phyloP scores from a whole-genome alignment of 2,888 invertebrate species.

The Leptinotarsa tumamoca region DNA sequence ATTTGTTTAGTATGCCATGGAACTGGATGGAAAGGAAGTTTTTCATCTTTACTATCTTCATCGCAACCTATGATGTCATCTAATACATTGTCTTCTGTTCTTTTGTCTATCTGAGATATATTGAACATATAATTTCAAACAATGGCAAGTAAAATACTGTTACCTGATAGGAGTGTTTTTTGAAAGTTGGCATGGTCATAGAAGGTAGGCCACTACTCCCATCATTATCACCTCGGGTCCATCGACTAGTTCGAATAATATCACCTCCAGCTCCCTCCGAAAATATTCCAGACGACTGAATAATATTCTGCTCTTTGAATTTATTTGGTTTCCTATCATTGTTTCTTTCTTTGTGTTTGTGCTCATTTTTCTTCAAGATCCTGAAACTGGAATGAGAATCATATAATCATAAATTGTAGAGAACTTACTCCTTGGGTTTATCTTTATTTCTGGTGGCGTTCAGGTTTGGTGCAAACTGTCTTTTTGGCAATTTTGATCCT shows the following conservation, averaged over 20 bases:
- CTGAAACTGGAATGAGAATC: background rate
- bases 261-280: slow-evolving; percentile 59
- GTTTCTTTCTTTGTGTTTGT: slow-evolving; percentile 39
- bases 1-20: slow-evolving; percentile 47
- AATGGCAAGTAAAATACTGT: slow-evolving; percentile 30
- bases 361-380: slow-evolving; percentile 11
- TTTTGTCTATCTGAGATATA: slow-evolving; percentile 53
- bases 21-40: slow-evolving; percentile 51
- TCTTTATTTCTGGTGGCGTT: slow-evolving; percentile 61
- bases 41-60: slow-evolving; percentile 55
- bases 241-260: slow-evolving; percentile 44
- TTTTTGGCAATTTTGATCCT: slow-evolving; percentile 59
- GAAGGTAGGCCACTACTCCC: slow-evolving; percentile 30
- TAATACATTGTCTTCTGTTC: slow-evolving; percentile 55
- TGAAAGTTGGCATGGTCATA: slow-evolving; percentile 55
- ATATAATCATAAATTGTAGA: background rate
- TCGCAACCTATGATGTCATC: slow-evolving; percentile 55
- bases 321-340: slow-evolving; percentile 32
- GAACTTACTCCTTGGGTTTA: slow-evolving; percentile 56
- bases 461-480: slow-evolving; percentile 61
- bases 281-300: slow-evolving; percentile 62
- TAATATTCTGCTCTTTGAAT: slow-evolving; percentile 42
- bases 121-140: background rate
- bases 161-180: slow-evolving; percentile 55
- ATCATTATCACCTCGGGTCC: slow-evolving; percentile 46